Conservation (phyloP, 2,888 invertebrate species). For the Eristalinus sepulchralis region DNA sequence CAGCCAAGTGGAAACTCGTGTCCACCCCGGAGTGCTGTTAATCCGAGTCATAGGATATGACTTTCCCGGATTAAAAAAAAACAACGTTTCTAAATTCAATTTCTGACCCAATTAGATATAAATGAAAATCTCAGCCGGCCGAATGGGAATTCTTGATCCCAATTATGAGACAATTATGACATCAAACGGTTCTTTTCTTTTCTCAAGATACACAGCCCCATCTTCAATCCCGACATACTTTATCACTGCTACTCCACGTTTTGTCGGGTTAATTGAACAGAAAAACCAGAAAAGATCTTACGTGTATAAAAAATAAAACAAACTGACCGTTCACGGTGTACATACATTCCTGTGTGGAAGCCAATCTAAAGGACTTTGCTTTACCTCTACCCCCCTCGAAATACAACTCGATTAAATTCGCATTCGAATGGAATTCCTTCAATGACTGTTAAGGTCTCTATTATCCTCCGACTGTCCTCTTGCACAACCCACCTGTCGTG, state of each 20-base stretch:
- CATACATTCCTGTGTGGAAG: not conserved
- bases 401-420: not conserved
- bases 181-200: not conserved
- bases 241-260: not conserved
- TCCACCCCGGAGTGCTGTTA: too few relatives aligned
- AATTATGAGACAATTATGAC: slow-evolving; percentile 14
- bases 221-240: not conserved
- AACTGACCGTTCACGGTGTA: not conserved
- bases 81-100: not conserved
- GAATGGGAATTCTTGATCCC: not conserved
- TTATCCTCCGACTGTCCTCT: not conserved
- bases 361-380: not conserved
- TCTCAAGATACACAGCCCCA: too few relatives aligned
- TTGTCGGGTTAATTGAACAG: not conserved
- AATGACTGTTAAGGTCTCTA: not conserved
- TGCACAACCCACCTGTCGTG: not conserved
- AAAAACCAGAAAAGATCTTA: not conserved
- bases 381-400: not conserved
- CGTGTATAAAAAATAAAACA: not conserved
- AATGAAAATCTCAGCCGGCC: not conserved
- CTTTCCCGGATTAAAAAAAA: too few relatives aligned
- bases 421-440: not conserved
- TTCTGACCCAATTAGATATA: not conserved
- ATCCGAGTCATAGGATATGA: too few relatives aligned
- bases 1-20: too few relatives aligned